phyloP scores from a whole-genome alignment of 2,113 vertebrate genomes.

The Mobula birostris region DNA sequence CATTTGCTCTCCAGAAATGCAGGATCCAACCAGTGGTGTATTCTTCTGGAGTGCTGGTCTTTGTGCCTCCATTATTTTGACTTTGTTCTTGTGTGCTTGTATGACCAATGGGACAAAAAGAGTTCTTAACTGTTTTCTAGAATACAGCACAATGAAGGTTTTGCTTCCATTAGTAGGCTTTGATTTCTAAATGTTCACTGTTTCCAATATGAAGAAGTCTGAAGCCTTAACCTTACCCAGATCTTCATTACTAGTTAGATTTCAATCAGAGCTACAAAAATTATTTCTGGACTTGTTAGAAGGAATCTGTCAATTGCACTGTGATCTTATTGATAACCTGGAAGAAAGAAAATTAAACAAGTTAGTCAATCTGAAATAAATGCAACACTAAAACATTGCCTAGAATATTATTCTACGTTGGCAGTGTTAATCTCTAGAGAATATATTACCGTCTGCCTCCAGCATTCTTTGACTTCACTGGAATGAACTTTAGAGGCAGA shows the following conservation, averaged over 20 bases:
- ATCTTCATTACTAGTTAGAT: neutral
- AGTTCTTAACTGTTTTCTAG: neutral
- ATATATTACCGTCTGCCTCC: too few species aligned
- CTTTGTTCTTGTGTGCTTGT: neutral
- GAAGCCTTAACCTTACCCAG: neutral
- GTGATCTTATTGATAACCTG: slow-evolving; percentile 1
- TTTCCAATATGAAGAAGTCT: neutral
- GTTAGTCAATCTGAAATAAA: slow-evolving; percentile 18
- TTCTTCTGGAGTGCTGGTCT: slow-evolving; percentile 69
- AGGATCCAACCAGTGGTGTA: slow-evolving; percentile 56
- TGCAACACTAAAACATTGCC: neutral
- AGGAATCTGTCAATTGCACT: neutral
- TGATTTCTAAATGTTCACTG: neutral
- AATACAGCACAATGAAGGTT: neutral
- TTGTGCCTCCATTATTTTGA: neutral
- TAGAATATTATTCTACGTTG: too few species aligned
- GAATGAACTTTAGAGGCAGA: too few species aligned
- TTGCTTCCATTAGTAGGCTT: slow-evolving; percentile 20
- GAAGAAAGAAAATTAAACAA: slow-evolving; percentile 25
- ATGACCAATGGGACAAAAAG: too few species aligned
- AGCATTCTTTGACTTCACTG: too few species aligned
- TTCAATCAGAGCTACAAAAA: neutral
- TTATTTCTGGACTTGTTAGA: neutral
- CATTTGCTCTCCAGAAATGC: slow-evolving; percentile 64
- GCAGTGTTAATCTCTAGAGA: too few species aligned